Percentiles rank a stretch among this genome's conserved stretches.
Conservation (phyloP, 2,888 invertebrate species). For the Erebia palarica region DNA sequence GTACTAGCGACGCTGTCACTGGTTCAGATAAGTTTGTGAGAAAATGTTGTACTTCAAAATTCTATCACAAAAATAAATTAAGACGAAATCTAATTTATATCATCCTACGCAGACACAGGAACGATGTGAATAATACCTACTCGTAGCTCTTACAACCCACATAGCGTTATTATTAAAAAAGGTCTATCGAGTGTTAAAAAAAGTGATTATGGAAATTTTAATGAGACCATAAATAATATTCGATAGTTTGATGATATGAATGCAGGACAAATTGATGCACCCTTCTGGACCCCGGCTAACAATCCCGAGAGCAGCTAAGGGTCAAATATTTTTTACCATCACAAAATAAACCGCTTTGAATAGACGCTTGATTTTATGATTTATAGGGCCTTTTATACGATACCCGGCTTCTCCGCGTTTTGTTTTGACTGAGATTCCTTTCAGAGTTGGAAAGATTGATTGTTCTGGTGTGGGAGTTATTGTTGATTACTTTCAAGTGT, state of each 20-base stretch:
- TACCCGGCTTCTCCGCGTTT: conserved; percentile 71
- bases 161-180: conserved; percentile 35
- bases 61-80: conserved; percentile 38
- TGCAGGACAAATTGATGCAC: conserved; percentile 77
- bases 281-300: conserved; percentile 60
- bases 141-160: conserved; percentile 28
- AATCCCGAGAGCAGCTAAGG: conserved; percentile 61
- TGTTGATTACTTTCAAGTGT: conserved; percentile 70
- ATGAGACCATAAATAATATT: conserved; percentile 75
- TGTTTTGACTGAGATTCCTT: conserved; percentile 81
- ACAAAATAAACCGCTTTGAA: conserved; percentile 74
- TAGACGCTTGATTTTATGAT: conserved; percentile 80
- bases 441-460: conserved; percentile 77
- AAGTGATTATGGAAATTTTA: conserved; percentile 74
- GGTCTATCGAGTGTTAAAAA: conserved; percentile 53
- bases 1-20: too few relatives aligned
- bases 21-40: too few relatives aligned
- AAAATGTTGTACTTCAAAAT: neutral
- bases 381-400: conserved; percentile 78
- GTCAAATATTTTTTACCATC: conserved; percentile 70
- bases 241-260: conserved; percentile 68
- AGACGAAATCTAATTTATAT: conserved; percentile 68
- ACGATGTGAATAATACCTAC: conserved; percentile 33
- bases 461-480: conserved; percentile 78
- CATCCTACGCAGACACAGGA: conserved; percentile 56